Evolutionary conservation across 53 echinoderm and acorn worm genomes (phyloP), one percentile per base, ranked within the genome.

Genomic region (Luidia sarsii): DNA sequence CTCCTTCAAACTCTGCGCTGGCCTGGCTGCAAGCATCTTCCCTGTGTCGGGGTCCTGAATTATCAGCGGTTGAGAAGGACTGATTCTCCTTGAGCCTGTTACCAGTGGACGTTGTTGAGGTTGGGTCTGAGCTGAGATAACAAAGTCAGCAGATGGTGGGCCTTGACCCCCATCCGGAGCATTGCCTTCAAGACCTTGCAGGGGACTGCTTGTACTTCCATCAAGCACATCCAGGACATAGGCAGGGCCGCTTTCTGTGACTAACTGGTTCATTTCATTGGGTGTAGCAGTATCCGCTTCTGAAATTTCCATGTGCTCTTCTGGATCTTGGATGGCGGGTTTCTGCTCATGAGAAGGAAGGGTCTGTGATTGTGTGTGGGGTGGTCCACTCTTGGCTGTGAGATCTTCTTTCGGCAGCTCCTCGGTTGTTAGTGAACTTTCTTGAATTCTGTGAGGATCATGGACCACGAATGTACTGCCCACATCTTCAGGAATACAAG

Each of bases 11-110:
- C 50, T 71, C 70, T 68, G 85, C 31, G 89, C 93, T 80, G 93
- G 93, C n/a, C 83, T 45, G 57, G 93, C 89, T 53, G 67, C 66
- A 39, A 86, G 51, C 28, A 68, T 87, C 19, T 83, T 75, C 59
- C 93, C 93, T 57, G 89, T 83, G 27, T 50, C 66, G 5, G 89
- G 93, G 48, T 93, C 93, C 70, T 69, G 70, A 55, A 91, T 71
- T 8, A 80, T 57, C 15, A 91, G 23, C 37, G 87, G 72, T 57
- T 75, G 24, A 30, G 63, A 65, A 18, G 13, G 65, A 65, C 7
- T 11, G 18, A 34, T 21, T 65, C 16, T 65, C 65, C 65, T 65
- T 2, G 79, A 68, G 16, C 89, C 89, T n/a, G 79, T 79, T 46
- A 89, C 35, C 38, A 59, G 63, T 35, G 84, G 89, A 33, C 45